Percentiles rank a stretch among this genome's conserved stretches.
phyloP scores from a whole-genome alignment of 2,113 vertebrate genomes.

The Rhea pennata region DNA sequence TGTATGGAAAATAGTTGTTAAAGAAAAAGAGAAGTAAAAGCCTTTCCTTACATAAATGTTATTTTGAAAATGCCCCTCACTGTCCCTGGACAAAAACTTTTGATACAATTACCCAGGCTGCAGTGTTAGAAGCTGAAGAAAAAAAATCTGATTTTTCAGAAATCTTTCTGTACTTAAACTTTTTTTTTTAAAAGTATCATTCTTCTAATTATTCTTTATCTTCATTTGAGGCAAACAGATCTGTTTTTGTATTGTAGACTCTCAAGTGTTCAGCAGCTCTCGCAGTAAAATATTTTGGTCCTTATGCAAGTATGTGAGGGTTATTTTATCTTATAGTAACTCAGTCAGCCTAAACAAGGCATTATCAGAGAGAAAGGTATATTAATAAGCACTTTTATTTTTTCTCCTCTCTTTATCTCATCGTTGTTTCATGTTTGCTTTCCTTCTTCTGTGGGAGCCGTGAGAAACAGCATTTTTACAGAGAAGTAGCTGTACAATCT shows the following conservation, averaged over 20 bases:
- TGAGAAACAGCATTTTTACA: constrained; percentile 1
- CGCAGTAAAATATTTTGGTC: neutral
- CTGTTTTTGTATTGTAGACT: neutral
- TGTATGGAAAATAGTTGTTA: neutral
- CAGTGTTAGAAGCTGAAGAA: neutral
- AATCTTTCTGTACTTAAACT: neutral
- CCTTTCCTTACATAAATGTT: neutral
- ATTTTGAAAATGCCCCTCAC: neutral
- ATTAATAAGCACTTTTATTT: neutral
- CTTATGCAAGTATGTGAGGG: neutral
- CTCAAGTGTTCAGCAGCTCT: neutral
- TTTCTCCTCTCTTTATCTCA: neutral
- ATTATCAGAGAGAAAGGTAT: neutral
- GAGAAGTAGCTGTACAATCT: neutral
- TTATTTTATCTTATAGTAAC: neutral
- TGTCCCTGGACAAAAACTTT: neutral
- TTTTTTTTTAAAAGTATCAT: neutral
- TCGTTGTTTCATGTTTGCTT: constrained; percentile 1
- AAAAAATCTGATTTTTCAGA: neutral
- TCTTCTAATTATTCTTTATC: neutral
- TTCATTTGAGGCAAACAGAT: neutral
- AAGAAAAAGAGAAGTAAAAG: neutral
- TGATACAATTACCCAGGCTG: neutral
- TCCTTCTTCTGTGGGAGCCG: neutral
- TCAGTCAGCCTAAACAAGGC: neutral